Conservation (phyloP, 2,888 invertebrate genomes). For the Craniophora ligustri region DNA sequence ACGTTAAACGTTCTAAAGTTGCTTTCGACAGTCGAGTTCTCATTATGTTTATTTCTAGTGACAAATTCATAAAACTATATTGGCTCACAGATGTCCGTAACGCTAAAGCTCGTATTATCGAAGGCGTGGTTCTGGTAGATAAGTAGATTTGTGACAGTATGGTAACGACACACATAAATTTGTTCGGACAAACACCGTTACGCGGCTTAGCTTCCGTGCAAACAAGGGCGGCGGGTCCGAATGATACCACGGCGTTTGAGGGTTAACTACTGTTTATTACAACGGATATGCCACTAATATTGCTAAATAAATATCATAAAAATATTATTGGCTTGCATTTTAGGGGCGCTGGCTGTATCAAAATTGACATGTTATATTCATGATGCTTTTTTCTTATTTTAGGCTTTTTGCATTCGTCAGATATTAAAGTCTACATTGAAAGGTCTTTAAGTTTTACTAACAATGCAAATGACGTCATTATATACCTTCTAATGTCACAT, state of each 20-base stretch:
- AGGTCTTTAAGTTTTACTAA: too few relatives aligned
- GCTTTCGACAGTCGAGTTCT: constrained; percentile 15
- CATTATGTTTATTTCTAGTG: constrained; percentile 43
- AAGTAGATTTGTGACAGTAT: constrained; percentile 87
- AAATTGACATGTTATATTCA: not conserved
- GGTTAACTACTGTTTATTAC: constrained; percentile 77
- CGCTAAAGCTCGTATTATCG: constrained; percentile 68
- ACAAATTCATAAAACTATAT: constrained; percentile 52
- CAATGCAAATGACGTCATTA: too few relatives aligned
- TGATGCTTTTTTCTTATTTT: too few relatives aligned
- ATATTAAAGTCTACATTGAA: too few relatives aligned
- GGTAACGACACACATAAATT: constrained; percentile 84
- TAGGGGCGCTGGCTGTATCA: not conserved
- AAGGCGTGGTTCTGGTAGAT: constrained; percentile 86
- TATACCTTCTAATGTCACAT: too few relatives aligned
- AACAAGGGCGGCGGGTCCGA: constrained; percentile 76
- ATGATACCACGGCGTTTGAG: constrained; percentile 74
- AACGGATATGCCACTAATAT: constrained; percentile 64
- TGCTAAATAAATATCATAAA: constrained; percentile 51
- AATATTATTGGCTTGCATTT: constrained; percentile 32
- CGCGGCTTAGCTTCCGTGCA: constrained; percentile 84
- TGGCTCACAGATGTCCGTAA: constrained; percentile 73
- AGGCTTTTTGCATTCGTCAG: too few relatives aligned
- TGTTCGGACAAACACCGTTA: constrained; percentile 84
- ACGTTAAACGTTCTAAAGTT: constrained; percentile 1